phyloP scores from a whole-genome alignment of 2,797 vertebrate species.

The Limosa lapponica region DNA sequence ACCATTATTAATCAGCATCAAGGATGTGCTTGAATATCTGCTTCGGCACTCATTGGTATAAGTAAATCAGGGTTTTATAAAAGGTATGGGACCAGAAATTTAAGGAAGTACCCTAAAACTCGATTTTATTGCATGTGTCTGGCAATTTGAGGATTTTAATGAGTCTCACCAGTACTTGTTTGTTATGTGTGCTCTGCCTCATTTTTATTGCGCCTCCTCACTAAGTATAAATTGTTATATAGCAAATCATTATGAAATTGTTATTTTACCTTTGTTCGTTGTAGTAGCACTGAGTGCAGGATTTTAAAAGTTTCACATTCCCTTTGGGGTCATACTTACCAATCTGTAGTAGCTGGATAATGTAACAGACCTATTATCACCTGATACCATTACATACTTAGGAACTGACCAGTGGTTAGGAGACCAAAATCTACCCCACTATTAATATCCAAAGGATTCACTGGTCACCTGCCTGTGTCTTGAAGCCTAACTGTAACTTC shows the following conservation, averaged over 20 bases:
- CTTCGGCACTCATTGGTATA: background rate
- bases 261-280: slow-evolving; percentile 29
- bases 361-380: background rate
- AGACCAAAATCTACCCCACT: background rate
- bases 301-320: background rate
- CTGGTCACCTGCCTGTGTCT: background rate
- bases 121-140: background rate
- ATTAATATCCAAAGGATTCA: background rate
- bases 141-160: background rate
- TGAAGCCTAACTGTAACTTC: background rate
- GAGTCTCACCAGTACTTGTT: slow-evolving; percentile 34
- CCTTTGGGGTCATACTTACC: background rate
- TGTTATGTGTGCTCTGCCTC: background rate
- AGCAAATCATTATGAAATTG: background rate
- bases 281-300: background rate
- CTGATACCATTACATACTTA: background rate
- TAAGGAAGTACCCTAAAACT: background rate
- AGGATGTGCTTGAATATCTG: background rate
- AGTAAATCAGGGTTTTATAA: background rate
- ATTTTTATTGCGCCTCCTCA: background rate
- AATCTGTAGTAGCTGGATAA: background rate
- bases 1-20: background rate
- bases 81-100: background rate
- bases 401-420: background rate
- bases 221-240: background rate